Percentiles rank a stretch among this genome's conserved stretches.
Evolutionary conservation across 1,140 invertebrate species (phyloP).

Genomic region (Sitophilus oryzae): DNA sequence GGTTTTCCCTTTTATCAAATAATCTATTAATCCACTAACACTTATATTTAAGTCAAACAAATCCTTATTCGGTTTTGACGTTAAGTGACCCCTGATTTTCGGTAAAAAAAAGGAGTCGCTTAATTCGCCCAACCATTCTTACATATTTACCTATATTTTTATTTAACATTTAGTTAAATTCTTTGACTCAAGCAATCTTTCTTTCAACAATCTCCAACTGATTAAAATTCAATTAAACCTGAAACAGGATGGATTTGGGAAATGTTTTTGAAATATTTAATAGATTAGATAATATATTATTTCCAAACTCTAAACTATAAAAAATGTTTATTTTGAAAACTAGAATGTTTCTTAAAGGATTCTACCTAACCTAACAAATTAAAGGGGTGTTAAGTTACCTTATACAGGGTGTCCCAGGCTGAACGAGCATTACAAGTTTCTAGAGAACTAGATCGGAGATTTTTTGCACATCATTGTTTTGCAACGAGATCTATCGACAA

Average conservation of each 20-base stretch:
- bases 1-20: constrained; percentile 28
- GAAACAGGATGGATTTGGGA: constrained; percentile 4
- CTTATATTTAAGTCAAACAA: constrained; percentile 31
- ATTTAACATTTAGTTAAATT: constrained; percentile 31
- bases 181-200: constrained; percentile 23
- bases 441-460: too few species aligned
- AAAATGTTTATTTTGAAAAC: too few species aligned
- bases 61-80: constrained; percentile 1
- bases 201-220: constrained; percentile 33
- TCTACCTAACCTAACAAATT: too few species aligned
- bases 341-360: too few species aligned
- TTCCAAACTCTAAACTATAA: too few species aligned
- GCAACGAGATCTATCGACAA: too few species aligned
- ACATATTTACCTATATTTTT: constrained; percentile 32
- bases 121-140: constrained; percentile 12
- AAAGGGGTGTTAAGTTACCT: too few species aligned
- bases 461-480: too few species aligned
- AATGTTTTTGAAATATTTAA: not conserved
- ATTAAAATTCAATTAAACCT: constrained; percentile 16
- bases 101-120: not conserved
- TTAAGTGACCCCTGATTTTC: not conserved
- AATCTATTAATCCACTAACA: constrained; percentile 36
- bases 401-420: too few species aligned
- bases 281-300: too few species aligned
- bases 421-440: too few species aligned